phyloP scores from a whole-genome alignment of 2,888 invertebrate species.

The Dynastes hyllus region DNA sequence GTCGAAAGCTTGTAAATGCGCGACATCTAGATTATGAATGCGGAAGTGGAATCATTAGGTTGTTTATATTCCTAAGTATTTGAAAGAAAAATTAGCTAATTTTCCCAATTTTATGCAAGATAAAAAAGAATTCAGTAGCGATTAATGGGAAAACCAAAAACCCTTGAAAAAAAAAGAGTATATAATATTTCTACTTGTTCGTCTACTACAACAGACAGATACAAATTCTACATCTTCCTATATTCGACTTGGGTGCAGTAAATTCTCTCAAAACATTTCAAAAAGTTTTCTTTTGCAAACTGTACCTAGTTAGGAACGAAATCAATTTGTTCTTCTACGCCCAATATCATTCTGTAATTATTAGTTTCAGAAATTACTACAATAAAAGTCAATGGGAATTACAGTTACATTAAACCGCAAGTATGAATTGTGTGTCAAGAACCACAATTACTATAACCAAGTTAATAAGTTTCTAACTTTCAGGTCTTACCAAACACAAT shows the following conservation, averaged over 20 bases:
- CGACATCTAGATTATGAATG: constrained; percentile 8
- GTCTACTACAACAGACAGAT: no score
- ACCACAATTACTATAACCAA: not conserved
- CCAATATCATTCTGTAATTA: not conserved
- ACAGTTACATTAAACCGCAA: constrained; percentile 24
- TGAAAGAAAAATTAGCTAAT: not conserved
- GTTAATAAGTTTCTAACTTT: constrained; percentile 12
- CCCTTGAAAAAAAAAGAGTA: no score
- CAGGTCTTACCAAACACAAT: constrained; percentile 1
- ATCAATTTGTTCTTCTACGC: not conserved
- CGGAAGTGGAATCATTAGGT: not conserved
- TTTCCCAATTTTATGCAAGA: no score
- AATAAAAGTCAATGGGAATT: not conserved
- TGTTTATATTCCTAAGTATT: not conserved
- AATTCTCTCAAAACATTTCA: no score
- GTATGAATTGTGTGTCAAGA: constrained; percentile 13
- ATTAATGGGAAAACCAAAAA: no score
- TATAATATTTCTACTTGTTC: no score
- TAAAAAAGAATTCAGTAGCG: no score
- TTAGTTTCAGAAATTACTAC: not conserved
- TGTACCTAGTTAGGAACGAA: not conserved
- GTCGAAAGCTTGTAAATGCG: not conserved
- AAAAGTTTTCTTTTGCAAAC: no score
- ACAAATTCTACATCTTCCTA: no score
- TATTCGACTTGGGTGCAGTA: no score